Evolutionary conservation across 1,140 invertebrate species (phyloP).

Genomic region (Apis cerana): DNA sequence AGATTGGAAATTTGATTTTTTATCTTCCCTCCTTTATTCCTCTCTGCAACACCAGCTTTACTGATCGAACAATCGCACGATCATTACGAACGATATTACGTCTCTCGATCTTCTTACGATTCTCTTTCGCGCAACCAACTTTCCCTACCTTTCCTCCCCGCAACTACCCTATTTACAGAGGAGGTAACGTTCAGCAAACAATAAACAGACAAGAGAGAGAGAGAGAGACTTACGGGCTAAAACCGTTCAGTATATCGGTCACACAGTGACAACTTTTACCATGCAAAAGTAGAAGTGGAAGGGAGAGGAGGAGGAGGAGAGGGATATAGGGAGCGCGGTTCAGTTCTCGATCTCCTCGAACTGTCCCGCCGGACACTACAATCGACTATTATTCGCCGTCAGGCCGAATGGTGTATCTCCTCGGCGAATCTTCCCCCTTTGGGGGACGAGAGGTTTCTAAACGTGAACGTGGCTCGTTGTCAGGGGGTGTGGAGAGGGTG

Average conservation of each 20-base stretch:
- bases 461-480: too few species aligned
- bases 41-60: too few species aligned
- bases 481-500: neutral
- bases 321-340: neutral
- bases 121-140: too few species aligned
- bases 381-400: slow-evolving; percentile 49
- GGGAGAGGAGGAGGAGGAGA: too few species aligned
- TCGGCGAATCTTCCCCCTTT: slow-evolving; percentile 29
- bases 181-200: slow-evolving; percentile 32
- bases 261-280: slow-evolving; percentile 27
- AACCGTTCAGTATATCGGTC: slow-evolving; percentile 38
- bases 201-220: slow-evolving; percentile 8
- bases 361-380: slow-evolving; percentile 31
- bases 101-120: too few species aligned
- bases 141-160: too few species aligned
- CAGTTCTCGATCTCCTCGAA: neutral
- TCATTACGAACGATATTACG: too few species aligned
- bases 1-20: too few species aligned
- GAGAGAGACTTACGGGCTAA: slow-evolving; percentile 21
- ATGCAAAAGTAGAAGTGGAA: neutral
- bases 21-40: too few species aligned
- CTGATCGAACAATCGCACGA: too few species aligned
- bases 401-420: slow-evolving; percentile 30
- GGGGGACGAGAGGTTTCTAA: neutral
- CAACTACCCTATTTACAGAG: neutral